Conservation (phyloP, 2,888 invertebrate genomes). For the Cryptocephalus primarius region DNA sequence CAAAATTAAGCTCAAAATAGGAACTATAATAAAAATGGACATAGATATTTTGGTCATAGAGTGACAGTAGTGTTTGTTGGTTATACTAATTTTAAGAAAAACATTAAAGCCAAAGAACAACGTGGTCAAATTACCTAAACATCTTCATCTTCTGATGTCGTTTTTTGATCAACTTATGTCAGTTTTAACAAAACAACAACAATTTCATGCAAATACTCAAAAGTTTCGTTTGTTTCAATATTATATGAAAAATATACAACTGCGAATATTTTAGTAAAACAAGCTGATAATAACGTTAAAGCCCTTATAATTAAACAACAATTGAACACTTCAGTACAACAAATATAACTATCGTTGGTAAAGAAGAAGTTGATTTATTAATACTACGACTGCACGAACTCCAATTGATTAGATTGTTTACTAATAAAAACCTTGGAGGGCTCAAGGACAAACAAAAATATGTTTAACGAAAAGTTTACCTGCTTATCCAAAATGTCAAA, state of each 20-base stretch:
- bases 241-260: constrained; percentile 16
- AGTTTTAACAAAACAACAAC: constrained; percentile 9
- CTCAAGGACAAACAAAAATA: constrained; percentile 1
- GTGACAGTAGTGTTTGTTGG: not conserved
- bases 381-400: constrained; percentile 4
- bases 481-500: constrained; percentile 1
- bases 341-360: constrained; percentile 1
- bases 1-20: too few species aligned
- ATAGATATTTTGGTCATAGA: not conserved
- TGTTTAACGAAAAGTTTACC: constrained; percentile 4
- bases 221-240: constrained; percentile 25
- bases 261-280: constrained; percentile 22
- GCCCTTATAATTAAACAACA: constrained; percentile 1
- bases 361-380: constrained; percentile 3
- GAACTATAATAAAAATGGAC: not conserved
- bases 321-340: not conserved
- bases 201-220: constrained; percentile 23
- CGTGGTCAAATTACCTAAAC: not conserved
- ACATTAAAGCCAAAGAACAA: not conserved
- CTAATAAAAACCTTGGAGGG: constrained; percentile 4
- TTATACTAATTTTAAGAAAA: not conserved
- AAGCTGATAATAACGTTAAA: constrained; percentile 19
- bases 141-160: not conserved
- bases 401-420: constrained; percentile 3
- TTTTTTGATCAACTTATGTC: not conserved